phyloP scores from a whole-genome alignment of 1,140 invertebrate genomes.

The Hestina assimilis region DNA sequence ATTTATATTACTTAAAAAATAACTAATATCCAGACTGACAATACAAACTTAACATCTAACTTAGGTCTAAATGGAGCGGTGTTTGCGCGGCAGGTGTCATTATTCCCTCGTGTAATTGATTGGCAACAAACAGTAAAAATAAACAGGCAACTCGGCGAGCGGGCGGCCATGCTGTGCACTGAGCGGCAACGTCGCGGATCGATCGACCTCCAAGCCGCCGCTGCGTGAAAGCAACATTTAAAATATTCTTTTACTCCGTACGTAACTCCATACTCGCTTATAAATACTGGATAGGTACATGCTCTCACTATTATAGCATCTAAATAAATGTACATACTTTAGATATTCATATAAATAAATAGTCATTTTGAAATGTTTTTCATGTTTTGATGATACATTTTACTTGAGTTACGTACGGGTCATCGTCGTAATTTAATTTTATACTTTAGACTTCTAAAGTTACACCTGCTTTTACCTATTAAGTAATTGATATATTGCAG shows the following conservation, averaged over 20 bases:
- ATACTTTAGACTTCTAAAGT: background rate
- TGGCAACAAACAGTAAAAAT: conserved; percentile 68
- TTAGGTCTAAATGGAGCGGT: conserved; percentile 9
- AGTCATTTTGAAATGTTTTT: too few relatives aligned
- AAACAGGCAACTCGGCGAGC: conserved; percentile 43
- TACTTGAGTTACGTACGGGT: too few relatives aligned
- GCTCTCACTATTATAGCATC: conserved; percentile 4
- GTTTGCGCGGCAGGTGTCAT: conserved; percentile 52
- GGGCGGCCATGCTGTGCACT: conserved; percentile 22
- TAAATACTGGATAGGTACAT: conserved; percentile 5
- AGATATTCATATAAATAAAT: background rate
- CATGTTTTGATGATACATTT: too few relatives aligned
- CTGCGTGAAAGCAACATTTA: conserved; percentile 38
- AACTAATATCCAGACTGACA: background rate
- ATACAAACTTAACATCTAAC: background rate
- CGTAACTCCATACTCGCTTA: conserved; percentile 27
- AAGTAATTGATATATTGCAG: background rate
- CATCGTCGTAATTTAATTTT: background rate
- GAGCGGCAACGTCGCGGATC: conserved; percentile 45
- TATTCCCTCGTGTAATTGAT: conserved; percentile 62
- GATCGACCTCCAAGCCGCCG: conserved; percentile 29
- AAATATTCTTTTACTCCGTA: conserved; percentile 34
- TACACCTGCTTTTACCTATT: background rate
- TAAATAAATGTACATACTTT: conserved; percentile 13
- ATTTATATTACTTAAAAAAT: background rate